Conservation (phyloP, 2,888 invertebrate species). For the Acleris emargana region DNA sequence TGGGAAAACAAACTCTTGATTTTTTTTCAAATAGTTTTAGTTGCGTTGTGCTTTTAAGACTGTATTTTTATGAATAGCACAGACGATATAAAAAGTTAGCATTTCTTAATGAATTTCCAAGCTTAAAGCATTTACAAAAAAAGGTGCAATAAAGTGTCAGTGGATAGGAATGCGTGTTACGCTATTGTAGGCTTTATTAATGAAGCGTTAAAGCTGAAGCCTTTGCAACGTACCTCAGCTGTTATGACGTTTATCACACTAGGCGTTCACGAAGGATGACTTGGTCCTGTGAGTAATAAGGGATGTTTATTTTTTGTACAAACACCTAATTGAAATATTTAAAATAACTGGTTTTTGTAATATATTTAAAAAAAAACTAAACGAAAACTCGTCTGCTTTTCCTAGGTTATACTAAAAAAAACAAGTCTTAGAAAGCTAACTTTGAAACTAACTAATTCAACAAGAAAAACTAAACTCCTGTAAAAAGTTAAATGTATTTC, state of each 20-base stretch:
- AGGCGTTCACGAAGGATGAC: conserved; percentile 83
- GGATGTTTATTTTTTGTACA: conserved; percentile 42
- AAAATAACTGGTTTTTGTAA: neutral
- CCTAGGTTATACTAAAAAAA: too few relatives aligned
- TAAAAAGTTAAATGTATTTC: too few relatives aligned
- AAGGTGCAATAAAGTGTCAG: conserved; percentile 24
- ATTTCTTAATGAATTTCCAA: neutral
- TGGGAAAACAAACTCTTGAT: too few relatives aligned
- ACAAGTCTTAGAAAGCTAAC: too few relatives aligned
- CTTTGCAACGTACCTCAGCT: conserved; percentile 70
- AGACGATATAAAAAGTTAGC: neutral
- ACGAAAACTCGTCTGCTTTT: too few relatives aligned
- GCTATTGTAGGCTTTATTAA: conserved; percentile 46
- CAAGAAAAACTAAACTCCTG: too few relatives aligned
- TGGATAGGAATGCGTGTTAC: conserved; percentile 44
- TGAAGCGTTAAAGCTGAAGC: conserved; percentile 54
- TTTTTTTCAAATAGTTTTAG: too few relatives aligned
- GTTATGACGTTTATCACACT: conserved; percentile 63
- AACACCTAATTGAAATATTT: neutral
- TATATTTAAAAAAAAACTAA: too few relatives aligned
- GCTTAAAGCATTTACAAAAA: conserved; percentile 14
- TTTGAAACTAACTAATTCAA: too few relatives aligned
- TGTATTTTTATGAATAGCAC: neutral
- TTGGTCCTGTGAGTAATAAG: conserved; percentile 76
- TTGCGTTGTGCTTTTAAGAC: too few relatives aligned